A percentile compares a stretch with the other conserved stretches of the same genome.
Evolutionary conservation across 92 coral and sea anemone genomes (phyloP).

Genomic region (Parazoanthus swiftii): DNA sequence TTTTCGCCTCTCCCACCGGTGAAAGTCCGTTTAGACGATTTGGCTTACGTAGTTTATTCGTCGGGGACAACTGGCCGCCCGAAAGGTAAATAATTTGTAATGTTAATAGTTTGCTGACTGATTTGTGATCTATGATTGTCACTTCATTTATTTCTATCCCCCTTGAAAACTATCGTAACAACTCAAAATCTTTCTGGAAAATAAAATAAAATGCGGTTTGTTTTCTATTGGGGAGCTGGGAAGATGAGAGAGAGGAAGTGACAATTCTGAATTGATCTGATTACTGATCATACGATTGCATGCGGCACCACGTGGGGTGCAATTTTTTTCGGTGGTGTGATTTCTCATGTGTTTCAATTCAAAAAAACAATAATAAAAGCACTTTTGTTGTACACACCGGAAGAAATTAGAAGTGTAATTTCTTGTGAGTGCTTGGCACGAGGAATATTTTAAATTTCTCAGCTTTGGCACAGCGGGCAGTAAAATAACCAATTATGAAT

Average conservation of each 20-base stretch:
- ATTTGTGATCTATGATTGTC: not conserved
- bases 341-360: too few species aligned
- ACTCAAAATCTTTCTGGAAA: too few species aligned
- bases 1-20: slow-evolving; percentile 47
- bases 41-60: slow-evolving; percentile 83
- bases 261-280: not conserved
- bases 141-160: not conserved
- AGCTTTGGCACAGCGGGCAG: not conserved
- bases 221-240: not conserved
- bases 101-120: not conserved
- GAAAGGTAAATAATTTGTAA: slow-evolving; percentile 58
- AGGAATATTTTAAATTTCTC: not conserved
- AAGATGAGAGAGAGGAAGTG: not conserved
- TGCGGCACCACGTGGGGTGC: slow-evolving; percentile 5
- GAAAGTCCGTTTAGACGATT: slow-evolving; percentile 59
- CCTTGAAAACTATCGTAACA: not conserved
- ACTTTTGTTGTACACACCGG: not conserved
- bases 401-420: not conserved
- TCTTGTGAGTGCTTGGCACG: not conserved
- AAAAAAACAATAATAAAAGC: not conserved
- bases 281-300: not conserved
- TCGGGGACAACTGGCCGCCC: slow-evolving; percentile 92
- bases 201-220: not conserved
- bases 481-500: not conserved
- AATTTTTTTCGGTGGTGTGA: not conserved